phyloP scores from a whole-genome alignment of 2,888 invertebrate genomes.

The Amphipyra berbera region DNA sequence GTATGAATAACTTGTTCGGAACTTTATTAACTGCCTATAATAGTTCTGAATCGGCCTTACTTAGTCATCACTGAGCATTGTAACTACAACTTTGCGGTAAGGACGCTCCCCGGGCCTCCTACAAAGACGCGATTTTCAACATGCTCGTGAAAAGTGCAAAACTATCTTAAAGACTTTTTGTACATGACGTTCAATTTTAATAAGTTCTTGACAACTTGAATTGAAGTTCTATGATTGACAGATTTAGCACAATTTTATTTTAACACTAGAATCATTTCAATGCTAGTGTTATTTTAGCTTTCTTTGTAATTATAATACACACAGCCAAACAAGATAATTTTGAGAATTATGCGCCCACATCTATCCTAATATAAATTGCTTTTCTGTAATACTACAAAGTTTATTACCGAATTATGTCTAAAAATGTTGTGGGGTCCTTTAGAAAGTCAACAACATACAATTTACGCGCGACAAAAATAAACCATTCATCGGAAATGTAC shows the following conservation, averaged over 20 bases:
- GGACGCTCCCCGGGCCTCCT: slow-evolving; percentile 14
- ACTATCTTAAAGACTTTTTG: slow-evolving; percentile 46
- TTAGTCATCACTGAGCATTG: slow-evolving; percentile 39
- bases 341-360: slow-evolving; percentile 10
- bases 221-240: slow-evolving; percentile 33
- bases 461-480: slow-evolving; percentile 39
- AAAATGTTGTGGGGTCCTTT: slow-evolving; percentile 13
- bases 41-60: slow-evolving; percentile 46
- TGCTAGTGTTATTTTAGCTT: not conserved
- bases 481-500: slow-evolving; percentile 48
- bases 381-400: not conserved
- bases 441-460: slow-evolving; percentile 20
- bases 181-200: slow-evolving; percentile 50
- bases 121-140: slow-evolving; percentile 39
- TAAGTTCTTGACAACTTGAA: slow-evolving; percentile 39
- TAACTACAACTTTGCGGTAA: slow-evolving; percentile 52
- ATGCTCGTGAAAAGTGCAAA: slow-evolving; percentile 37
- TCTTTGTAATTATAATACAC: not conserved
- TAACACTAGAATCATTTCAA: slow-evolving; percentile 16
- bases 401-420: not conserved
- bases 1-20: slow-evolving; percentile 61
- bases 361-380: not conserved
- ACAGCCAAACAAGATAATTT: slow-evolving; percentile 12
- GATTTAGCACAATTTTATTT: slow-evolving; percentile 29
- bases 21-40: slow-evolving; percentile 63